Evolutionary conservation across 1,140 invertebrate genomes (phyloP), one percentile per base, ranked within the genome.

Genomic region (Daktulosphaira vitifoliae): DNA sequence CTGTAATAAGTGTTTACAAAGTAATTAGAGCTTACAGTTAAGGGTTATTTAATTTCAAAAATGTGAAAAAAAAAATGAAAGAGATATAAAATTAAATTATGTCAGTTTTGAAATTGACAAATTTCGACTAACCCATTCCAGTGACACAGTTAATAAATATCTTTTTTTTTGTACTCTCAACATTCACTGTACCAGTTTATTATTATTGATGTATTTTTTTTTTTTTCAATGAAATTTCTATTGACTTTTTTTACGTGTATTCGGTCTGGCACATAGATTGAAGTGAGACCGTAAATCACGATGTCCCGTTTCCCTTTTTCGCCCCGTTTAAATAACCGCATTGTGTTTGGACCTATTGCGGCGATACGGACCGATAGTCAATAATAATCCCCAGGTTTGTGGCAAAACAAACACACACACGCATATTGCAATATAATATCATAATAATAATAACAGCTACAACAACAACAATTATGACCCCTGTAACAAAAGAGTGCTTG

Each of bases 311-410:
- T 18, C 15, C 20, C 22, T 23, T 54, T 39, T 46, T 46, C 11
- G 29, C 5, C 5, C 29, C 11, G 29, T 6, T 59, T 46, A 20
- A 46, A 46, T 46, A 59, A 59, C 54, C 54, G 29, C 29, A 59
- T 59, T 59, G 54, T 59, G 54, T 59, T 23, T 26, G 39, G 25
- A 3, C 39, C 39, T 38, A 39, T 46, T 25, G 54, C 37, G 54
- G 54, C 37, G 54, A 59, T 38, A 59, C 54, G 54, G 54, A 59
- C 54, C 54, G 54, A 59, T 59, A 59, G 54, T 59, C 54, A 59
- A 59, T 46, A 59, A 59, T 59, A 59, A 59, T 59, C 54, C 54
- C 54, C 22, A 29, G 22, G 42, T 59, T 59, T 59, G 29, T 23
- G 39, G 54, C 42, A 59, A 54, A 54, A 54, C 42, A 54, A 59